phyloP scores from a whole-genome alignment of 2,888 invertebrate species.

The Pandemis cinnamomeana region DNA sequence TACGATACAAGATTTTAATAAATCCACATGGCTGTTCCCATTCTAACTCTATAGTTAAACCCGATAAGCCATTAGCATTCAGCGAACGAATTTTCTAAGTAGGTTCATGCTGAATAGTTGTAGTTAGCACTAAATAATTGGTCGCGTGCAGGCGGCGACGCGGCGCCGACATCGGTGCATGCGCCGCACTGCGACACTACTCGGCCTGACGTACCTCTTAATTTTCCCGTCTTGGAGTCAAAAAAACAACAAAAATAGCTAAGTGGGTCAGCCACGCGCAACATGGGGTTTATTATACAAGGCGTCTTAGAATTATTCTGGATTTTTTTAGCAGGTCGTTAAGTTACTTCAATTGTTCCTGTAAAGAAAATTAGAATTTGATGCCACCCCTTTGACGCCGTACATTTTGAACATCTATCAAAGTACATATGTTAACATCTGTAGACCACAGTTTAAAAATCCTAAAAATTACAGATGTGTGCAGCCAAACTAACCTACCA shows the following conservation, averaged over 20 bases:
- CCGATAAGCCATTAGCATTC: slow-evolving; percentile 29
- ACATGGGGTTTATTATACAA: too few species aligned
- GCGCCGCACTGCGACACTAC: slow-evolving; percentile 75
- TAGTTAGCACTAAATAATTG: slow-evolving; percentile 66
- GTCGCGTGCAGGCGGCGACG: slow-evolving; percentile 71
- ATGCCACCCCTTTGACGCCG: too few species aligned
- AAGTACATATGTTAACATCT: too few species aligned
- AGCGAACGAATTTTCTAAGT: slow-evolving; percentile 36
- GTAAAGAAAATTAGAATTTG: too few species aligned
- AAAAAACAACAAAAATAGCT: background rate
- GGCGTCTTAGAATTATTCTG: too few species aligned
- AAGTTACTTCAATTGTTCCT: too few species aligned
- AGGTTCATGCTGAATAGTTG: slow-evolving; percentile 54
- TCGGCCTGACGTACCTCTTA: slow-evolving; percentile 46
- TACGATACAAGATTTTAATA: background rate
- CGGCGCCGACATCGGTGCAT: slow-evolving; percentile 72
- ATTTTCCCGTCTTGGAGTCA: slow-evolving; percentile 36
- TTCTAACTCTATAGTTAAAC: background rate
- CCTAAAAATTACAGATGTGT: too few species aligned
- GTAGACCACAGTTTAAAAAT: too few species aligned
- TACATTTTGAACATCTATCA: too few species aligned
- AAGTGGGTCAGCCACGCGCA: too few species aligned
- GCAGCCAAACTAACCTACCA: too few species aligned
- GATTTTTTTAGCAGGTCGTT: too few species aligned
- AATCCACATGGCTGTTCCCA: background rate